Base-by-base conservation (phyloP, 2,888 invertebrate species). In the Coremacera marginata region DNA sequence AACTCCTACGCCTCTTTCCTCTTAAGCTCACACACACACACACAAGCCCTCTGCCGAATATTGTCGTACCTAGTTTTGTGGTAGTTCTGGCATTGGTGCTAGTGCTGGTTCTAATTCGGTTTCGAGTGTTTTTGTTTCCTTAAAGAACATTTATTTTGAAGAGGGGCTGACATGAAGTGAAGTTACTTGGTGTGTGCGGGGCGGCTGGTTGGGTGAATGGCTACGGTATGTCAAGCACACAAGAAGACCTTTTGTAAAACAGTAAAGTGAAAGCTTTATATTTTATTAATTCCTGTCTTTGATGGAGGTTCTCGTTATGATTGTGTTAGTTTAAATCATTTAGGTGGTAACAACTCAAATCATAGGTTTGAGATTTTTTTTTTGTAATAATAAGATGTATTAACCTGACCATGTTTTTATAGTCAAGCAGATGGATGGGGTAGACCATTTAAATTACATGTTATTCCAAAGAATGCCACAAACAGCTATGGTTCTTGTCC, bases 111-210 rank as follows among this genome's bases (percentile, higher is more conserved):
- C 44, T 44, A 11, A 44, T 44, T 44, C 14, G 44, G 44, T 44
- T 44, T 44, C 44, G 1, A 5, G 2, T 60, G 60, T 25, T 60
- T 57, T 60, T 60, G 60, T 60, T 60, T 27, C 27, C 60, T 60
- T 60, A 60, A 60, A 60, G 27, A 60, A 14, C 25, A 60, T 60
- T 22, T 22, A 60, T 60, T 60, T 60, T 60, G 60, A 60, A 60
- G 27, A 60, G 60, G 60, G 60, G 27, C 16, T 60, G 60, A 60
- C 60, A 27, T 60, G 27, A 60, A 60, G 22, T 27, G 60, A 60
- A 27, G 60, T 27, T 27, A 22, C 60, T 27, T 60, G 25, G 8
- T 22, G n/a, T n/a, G n/a, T n/a, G n/a, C n/a, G n/a, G 25, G 60
- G 19, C 27, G 5, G 25, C 5, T 19, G 16, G 25, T 11, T 25